phyloP scores from a whole-genome alignment of 2,888 invertebrate species.

The Drosophila mettleri region DNA sequence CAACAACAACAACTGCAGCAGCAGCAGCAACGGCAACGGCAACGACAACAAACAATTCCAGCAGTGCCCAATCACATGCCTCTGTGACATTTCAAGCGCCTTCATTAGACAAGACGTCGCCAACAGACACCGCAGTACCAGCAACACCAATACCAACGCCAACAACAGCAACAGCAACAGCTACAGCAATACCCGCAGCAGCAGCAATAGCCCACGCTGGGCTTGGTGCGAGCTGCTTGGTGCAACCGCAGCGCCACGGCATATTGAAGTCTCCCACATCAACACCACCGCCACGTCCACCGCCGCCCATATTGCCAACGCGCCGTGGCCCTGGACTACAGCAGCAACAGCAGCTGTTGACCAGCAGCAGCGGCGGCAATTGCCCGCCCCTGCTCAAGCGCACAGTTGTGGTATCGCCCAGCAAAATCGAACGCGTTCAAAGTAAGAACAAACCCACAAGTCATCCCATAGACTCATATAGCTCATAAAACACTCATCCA shows the following conservation, averaged over 20 bases:
- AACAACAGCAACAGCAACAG: constrained; percentile 4
- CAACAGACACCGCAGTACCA: constrained; percentile 36
- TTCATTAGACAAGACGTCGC: constrained; percentile 64
- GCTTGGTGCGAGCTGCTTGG: constrained; percentile 54
- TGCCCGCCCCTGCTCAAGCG: constrained; percentile 66
- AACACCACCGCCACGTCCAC: constrained; percentile 77
- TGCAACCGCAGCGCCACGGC: constrained; percentile 53
- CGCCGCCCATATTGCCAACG: constrained; percentile 66
- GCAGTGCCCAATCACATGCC: constrained; percentile 73
- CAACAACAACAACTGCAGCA: constrained; percentile 42
- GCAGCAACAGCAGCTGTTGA: constrained; percentile 28
- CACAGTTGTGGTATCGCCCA: constrained; percentile 61
- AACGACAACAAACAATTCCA: constrained; percentile 56
- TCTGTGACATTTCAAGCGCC: constrained; percentile 80
- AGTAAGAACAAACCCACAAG: constrained; percentile 76
- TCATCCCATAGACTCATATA: constrained; percentile 44
- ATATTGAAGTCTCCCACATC: constrained; percentile 73
- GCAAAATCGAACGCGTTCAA: constrained; percentile 76
- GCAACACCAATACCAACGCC: constrained; percentile 19
- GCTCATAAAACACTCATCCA: constrained; percentile 17
- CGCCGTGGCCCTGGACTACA: constrained; percentile 56
- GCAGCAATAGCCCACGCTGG: constrained; percentile 49
- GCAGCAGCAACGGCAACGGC: constrained; percentile 30
- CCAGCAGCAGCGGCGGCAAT: constrained; percentile 40
- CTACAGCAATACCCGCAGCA: constrained; percentile 25